These are phyloP conservation scores for Philypnodon macrostomus DNA, from an alignment of 2,797 vertebrate species.

Conservation along the genomic window DNA sequence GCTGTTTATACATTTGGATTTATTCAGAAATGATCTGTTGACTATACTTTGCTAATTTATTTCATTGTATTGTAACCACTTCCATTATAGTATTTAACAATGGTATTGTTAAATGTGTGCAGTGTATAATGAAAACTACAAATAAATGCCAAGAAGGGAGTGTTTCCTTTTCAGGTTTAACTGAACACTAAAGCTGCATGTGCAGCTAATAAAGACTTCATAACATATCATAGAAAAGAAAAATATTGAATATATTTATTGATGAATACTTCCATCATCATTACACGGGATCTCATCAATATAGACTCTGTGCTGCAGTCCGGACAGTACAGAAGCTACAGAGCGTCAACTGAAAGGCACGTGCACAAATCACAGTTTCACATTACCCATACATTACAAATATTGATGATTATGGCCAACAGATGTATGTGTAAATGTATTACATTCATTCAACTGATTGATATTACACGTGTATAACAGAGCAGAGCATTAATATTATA, in stretches of 20 bases:
- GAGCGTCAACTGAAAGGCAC: constrained; percentile 64
- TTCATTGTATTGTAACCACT: constrained; percentile 67
- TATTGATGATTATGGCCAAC: neutral
- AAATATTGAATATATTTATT: constrained; percentile 60
- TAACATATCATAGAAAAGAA: constrained; percentile 29
- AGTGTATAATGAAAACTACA: constrained; percentile 73
- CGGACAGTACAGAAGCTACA: constrained; percentile 62
- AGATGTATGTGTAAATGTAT: constrained; percentile 34
- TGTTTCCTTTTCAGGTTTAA: neutral
- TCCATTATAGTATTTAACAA: constrained; percentile 78
- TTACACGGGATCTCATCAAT: constrained; percentile 49
- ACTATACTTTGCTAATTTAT: constrained; percentile 38
- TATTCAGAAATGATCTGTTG: constrained; percentile 40
- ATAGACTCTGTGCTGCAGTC: constrained; percentile 42
- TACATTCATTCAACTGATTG: constrained; percentile 48
- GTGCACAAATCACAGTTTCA: constrained; percentile 62
- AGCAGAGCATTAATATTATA: constrained; percentile 34
- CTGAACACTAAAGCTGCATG: neutral
- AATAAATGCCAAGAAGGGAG: constrained; percentile 71
- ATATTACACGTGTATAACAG: constrained; percentile 27
- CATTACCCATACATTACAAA: too few relatives aligned
- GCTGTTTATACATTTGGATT: constrained; percentile 44
- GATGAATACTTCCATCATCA: constrained; percentile 50
- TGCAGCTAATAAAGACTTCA: neutral
- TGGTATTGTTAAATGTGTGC: constrained; percentile 75